These are phyloP conservation scores for Dolichallabes microphthalmus DNA, from an alignment of 2,113 vertebrate species.

Conservation along the genomic window DNA sequence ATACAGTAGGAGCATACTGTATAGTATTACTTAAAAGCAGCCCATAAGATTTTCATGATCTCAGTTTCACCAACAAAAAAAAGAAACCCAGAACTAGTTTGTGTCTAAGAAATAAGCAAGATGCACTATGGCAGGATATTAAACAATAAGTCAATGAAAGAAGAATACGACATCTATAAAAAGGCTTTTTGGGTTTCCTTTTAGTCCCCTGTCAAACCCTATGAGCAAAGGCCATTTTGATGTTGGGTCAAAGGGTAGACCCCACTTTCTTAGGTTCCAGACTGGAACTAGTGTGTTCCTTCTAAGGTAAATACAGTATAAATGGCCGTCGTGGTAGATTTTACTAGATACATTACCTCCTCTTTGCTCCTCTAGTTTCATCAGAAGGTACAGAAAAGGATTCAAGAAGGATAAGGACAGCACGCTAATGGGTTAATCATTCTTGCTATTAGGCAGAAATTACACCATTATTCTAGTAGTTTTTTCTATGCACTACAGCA, in stretches of 20 bases:
- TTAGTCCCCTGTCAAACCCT: too few species aligned
- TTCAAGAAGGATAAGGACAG: not conserved
- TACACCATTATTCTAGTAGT: too few species aligned
- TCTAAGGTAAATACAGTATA: not conserved
- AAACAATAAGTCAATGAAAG: not conserved
- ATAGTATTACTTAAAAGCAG: not conserved
- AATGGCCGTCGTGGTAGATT: too few species aligned
- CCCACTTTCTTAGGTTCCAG: not conserved
- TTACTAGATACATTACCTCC: not conserved
- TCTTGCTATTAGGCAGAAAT: too few species aligned
- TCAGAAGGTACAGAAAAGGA: not conserved
- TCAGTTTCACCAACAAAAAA: not conserved
- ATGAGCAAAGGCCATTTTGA: not conserved
- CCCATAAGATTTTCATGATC: not conserved
- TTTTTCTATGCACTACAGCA: too few species aligned
- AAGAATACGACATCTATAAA: slow-evolving; percentile 20
- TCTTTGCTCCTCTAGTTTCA: not conserved
- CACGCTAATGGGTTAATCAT: too few species aligned
- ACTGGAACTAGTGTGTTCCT: not conserved
- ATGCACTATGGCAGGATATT: slow-evolving; percentile 19
- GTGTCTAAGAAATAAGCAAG: slow-evolving; percentile 20
- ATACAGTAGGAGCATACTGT: not conserved
- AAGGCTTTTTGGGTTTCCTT: slow-evolving; percentile 11
- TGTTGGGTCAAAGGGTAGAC: not conserved
- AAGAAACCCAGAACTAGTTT: slow-evolving; percentile 3